Conservation (phyloP, 2,113 vertebrate genomes). For the Triplophysa tibetana region DNA sequence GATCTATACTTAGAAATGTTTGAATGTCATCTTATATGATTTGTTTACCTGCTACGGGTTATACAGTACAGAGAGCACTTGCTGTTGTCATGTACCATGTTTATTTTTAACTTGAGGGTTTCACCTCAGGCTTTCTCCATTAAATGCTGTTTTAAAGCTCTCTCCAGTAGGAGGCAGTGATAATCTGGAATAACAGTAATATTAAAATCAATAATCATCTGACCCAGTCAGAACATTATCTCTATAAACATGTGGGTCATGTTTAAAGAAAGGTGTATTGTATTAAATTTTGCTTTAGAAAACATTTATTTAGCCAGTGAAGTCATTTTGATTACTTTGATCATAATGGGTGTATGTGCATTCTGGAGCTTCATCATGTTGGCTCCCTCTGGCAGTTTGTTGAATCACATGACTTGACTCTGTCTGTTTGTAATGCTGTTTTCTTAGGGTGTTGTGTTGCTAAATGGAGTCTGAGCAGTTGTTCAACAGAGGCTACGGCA, state of each 20-base stretch:
- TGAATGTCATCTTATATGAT: too few species aligned
- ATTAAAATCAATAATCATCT: background rate
- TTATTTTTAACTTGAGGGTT: background rate
- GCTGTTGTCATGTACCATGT: background rate
- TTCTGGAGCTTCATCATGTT: too few species aligned
- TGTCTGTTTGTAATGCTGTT: conserved; percentile 13
- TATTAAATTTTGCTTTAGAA: too few species aligned
- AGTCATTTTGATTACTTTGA: too few species aligned
- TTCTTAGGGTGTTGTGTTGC: conserved; percentile 78
- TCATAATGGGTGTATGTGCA: too few species aligned
- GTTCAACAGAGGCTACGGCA: conserved; percentile 93
- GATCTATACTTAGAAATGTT: too few species aligned
- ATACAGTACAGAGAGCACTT: background rate
- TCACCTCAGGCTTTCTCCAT: background rate
- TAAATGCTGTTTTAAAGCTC: background rate
- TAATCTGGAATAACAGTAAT: background rate
- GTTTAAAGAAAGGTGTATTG: too few species aligned
- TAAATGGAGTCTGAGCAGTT: conserved; percentile 99
- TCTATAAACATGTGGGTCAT: background rate
- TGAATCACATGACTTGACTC: background rate
- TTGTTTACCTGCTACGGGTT: too few species aligned
- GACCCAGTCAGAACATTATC: background rate
- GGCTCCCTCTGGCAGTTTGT: background rate
- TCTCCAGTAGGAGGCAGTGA: conserved; percentile 12
- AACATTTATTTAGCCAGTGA: too few species aligned